Base-by-base conservation (phyloP, 2,888 invertebrate genomes). In the Hylaea fasciaria region DNA sequence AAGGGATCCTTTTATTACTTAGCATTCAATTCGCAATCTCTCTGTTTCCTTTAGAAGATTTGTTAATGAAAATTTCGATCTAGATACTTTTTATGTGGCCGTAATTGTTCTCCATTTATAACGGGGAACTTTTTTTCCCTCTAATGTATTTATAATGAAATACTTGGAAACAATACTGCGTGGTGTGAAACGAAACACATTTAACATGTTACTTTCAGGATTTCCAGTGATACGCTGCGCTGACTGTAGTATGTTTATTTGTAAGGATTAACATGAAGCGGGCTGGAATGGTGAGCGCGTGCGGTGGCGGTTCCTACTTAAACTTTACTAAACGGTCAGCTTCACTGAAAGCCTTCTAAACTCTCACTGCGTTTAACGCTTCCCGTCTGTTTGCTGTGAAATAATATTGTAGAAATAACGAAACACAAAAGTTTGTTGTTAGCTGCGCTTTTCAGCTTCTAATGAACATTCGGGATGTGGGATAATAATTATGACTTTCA, bases 251-350 rank as follows among this genome's bases (percentile, higher is more conserved):
- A 85, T 90, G 84, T 90, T 85, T 89, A 85, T 86, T 86, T 83
- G 77, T 78, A 73, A 72, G 86, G 85, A 86, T 89, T 87, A 84
- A 82, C 80, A 79, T 74, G 80, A 75, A 80, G 73, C 69, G 73
- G 73, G 81, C 73, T 72, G 78, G 78, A 80, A 78, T 80, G 83
- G 77, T 77, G 76, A 70, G 76, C 74, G 74, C 70, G 72, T 73
- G 77, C 74, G 72, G 78, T 76, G 76, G 77, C 75, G 77, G 74
- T 72, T 80, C 69, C 37, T 85, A 83, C 88, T 90, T 87, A 87
- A 88, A 89, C 81, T 90, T 89, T 78, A 76, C 86, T 86, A 84
- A 87, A 88, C 81, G 85, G 81, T 78, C 82, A 81, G 84, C 78
- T 78, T 77, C 77, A 77, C 76, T 83, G 81, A 85, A 86, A 87